Base-by-base conservation (phyloP, 2,888 invertebrate genomes). In the Eurytoma adleriae region DNA sequence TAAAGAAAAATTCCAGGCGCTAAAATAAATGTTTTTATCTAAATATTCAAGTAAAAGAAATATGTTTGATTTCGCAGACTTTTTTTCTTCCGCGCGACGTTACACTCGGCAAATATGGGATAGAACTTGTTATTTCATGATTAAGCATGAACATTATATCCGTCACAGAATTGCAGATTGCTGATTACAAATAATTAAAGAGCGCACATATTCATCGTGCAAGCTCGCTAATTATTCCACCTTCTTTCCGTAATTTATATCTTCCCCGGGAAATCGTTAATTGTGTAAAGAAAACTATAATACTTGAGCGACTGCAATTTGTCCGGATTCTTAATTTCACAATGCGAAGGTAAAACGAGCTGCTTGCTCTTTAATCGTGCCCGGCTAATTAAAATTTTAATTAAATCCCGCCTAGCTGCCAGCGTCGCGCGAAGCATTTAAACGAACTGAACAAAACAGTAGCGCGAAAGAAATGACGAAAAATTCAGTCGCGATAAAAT, bases 91-190 rank as follows among this genome's bases (percentile, higher is more conserved):
- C 2, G 24, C 24, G 24, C 24, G 24, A 24, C 2, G 56, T 66
- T 40, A 13, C 54, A 54, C 50, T 78, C 27, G 30, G 50, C 20
- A 62, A 24, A 52, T 62, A 56, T 20, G 30, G 4, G 27, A 52
- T 50, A 59, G 67, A 61, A 76, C 54, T 76, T 71, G 71, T 80
- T 76, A 76, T 80, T 80, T 68, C 20, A 30, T 67, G 79, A 79
- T 80, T 71, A 27, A 67, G 66, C 62, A 72, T 62, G 71, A 18
- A 62, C 48, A 61, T 57, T 80, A 71, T 56, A 80, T 71, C 40
- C 71, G 40, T 71, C 52, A 2, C 24, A 57, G 66, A 13, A n/a
- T 50, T 57, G 48, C 13, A 18, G 61, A 71, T 72, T 20, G 27
- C 24, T 50, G 59, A 76, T 76, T 61, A 20, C 56, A 54, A 54